Conservation (phyloP, 1,140 invertebrate species). For the Thalassaphorura encarpata region DNA sequence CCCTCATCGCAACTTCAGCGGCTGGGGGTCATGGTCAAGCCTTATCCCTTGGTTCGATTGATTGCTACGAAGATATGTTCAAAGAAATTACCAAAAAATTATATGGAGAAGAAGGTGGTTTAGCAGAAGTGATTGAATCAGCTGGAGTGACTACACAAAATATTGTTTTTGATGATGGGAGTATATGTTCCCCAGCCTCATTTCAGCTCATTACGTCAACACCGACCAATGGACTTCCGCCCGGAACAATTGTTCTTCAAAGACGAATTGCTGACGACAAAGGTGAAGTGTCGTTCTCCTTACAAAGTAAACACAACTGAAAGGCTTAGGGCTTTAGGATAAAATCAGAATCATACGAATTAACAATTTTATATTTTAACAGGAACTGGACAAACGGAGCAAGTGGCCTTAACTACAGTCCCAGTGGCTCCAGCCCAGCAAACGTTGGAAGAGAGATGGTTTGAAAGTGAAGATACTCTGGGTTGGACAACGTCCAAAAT, state of each 20-base stretch:
- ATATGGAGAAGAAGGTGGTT: conserved; percentile 64
- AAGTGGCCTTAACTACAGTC: conserved; percentile 38
- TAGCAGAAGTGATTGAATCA: conserved; percentile 19
- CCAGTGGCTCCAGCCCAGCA: background rate
- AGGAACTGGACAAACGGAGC: conserved; percentile 6
- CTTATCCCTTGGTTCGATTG: background rate
- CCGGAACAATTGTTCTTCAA: conserved; percentile 31
- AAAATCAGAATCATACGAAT: background rate
- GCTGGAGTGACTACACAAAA: background rate
- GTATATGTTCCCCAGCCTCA: conserved; percentile 29
- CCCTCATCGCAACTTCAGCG: background rate
- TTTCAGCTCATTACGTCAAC: conserved; percentile 16
- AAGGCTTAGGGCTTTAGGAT: background rate
- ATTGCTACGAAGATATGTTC: conserved; percentile 56
- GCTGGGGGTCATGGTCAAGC: background rate
- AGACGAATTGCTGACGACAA: conserved; percentile 26
- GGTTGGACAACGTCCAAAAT: conserved; percentile 60
- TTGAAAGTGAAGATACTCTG: conserved; percentile 53
- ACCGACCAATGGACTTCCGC: conserved; percentile 22
- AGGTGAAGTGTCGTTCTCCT: conserved; percentile 14
- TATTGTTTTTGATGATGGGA: conserved; percentile 25
- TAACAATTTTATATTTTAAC: background rate
- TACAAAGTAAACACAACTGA: no score
- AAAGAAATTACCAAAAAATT: conserved; percentile 83
- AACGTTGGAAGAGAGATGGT: conserved; percentile 52